phyloP scores from a whole-genome alignment of 1,140 invertebrate species.

The Cydia pomonella region DNA sequence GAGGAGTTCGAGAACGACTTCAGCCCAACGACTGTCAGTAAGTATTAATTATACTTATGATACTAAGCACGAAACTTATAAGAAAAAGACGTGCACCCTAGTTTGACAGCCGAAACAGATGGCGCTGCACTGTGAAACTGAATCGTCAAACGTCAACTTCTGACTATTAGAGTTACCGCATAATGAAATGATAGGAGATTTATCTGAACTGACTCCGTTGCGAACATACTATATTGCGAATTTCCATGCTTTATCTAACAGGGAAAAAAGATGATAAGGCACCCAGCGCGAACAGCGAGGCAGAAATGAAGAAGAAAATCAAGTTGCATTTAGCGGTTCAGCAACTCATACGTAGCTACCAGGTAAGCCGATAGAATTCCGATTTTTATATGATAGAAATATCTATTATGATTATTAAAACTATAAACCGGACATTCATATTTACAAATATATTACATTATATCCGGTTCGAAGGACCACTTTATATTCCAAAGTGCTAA shows the following conservation, averaged over 20 bases:
- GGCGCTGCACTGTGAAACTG: too few species aligned
- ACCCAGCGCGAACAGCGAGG: slow-evolving; percentile 34
- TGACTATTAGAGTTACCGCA: too few species aligned
- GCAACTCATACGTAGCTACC: slow-evolving; percentile 66
- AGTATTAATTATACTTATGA: slow-evolving; percentile 38
- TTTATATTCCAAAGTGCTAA: not conserved
- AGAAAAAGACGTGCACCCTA: too few species aligned
- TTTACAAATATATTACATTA: not conserved
- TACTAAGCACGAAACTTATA: too few species aligned
- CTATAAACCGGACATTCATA: too few species aligned
- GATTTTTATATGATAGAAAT: too few species aligned
- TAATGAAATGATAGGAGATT: too few species aligned
- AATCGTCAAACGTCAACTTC: too few species aligned
- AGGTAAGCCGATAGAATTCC: slow-evolving; percentile 45
- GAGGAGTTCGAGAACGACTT: slow-evolving; percentile 67
- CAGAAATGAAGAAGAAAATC: slow-evolving; percentile 40
- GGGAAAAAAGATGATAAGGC: slow-evolving; percentile 42
- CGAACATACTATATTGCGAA: too few species aligned
- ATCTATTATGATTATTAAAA: too few species aligned
- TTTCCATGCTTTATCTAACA: slow-evolving; percentile 26
- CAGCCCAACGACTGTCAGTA: slow-evolving; percentile 55
- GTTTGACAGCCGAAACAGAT: too few species aligned
- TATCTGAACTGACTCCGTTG: too few species aligned
- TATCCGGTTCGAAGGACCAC: not conserved
- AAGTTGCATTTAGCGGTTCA: slow-evolving; percentile 64